Evolutionary conservation across 2,113 vertebrate genomes (phyloP), one percentile per base, ranked within the genome.

Genomic region (Peromyscus maniculatus): DNA sequence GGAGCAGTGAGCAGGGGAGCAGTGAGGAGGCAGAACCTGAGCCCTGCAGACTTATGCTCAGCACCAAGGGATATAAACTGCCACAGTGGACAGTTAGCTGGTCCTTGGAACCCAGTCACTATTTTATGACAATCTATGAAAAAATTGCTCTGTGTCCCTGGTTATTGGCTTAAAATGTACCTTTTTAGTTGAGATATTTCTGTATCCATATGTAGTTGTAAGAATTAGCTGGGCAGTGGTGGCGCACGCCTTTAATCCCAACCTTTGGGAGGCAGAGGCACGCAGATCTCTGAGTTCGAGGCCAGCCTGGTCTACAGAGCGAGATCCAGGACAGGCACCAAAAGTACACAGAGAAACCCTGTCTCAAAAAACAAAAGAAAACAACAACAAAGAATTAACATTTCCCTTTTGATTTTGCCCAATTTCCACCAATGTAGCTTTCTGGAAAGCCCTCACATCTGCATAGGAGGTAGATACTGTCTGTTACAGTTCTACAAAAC

Each of bases 321-420:
- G 8, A 52, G 52, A 52, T 9, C 52, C 52, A 52, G 52, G 52
- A 52, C 52, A 52, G 52, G 52, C 52, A 52, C 52, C 52, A 52
- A 52, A 52, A 52, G 52, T 52, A 52, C 52, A 52, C 52, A 52
- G 52, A 52, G 52, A 52, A 52, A 52, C 52, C 52, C 52, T 52
- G 8, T 52, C 52, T 52, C 52, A 52, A 52, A 1, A 52, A 52
- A 52, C 52, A 52, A 52, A 52, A 11, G 7, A 52, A 52, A 52
- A 52, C 52, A 52, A 52, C 52, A 52, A 52, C 8, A 52, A 82
- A 77, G 43, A 87, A 89, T 39, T 84, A 52, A 66, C 33, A 72
- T 3, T 78, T 95, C 36, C 22, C 28, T 74, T 93, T 83, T 84
- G 36, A 69, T n/a, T 96, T 95, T 93, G n/a, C 39, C 22, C 17